Evolutionary conservation across 1,140 invertebrate species (phyloP).

Genomic region (Frieseomelitta varia): DNA sequence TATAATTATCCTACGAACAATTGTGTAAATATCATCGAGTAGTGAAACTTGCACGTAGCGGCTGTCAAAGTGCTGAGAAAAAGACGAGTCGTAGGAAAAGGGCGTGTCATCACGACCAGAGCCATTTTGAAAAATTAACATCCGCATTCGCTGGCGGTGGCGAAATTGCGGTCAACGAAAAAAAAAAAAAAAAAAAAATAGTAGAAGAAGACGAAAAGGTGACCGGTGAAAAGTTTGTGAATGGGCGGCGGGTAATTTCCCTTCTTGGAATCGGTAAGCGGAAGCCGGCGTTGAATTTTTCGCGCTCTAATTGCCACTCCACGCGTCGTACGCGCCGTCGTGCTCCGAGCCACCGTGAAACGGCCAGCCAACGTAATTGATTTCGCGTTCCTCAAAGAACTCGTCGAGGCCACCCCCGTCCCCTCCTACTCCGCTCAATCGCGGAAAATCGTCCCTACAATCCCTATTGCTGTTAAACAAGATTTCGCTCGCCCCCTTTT

Average conservation of each 20-base stretch:
- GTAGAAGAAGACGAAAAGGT: neutral
- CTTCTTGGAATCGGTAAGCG: neutral
- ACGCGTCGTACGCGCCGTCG: neutral
- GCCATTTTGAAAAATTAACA: slow-evolving; percentile 43
- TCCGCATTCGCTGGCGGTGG: neutral
- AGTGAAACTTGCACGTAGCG: too few species aligned
- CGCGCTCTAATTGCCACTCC: slow-evolving; percentile 4
- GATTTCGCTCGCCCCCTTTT: neutral
- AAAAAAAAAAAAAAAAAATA: neutral
- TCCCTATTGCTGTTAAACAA: neutral
- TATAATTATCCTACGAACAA: too few species aligned
- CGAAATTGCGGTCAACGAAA: slow-evolving; percentile 8
- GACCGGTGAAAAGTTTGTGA: neutral
- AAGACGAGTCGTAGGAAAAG: slow-evolving; percentile 9
- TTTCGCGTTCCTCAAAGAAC: slow-evolving; percentile 19
- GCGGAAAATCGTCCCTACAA: neutral
- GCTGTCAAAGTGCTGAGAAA: too few species aligned
- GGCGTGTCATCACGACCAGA: neutral
- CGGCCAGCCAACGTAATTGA: neutral
- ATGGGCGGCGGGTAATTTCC: neutral
- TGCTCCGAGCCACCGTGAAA: too few species aligned
- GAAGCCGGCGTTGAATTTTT: neutral
- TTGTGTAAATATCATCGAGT: too few species aligned
- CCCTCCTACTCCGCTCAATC: too few species aligned
- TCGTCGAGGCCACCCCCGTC: too few species aligned